A percentile compares a stretch with the other conserved stretches of the same genome.
Conservation (phyloP, 2,113 vertebrate genomes). For the Chionomys nivalis region DNA sequence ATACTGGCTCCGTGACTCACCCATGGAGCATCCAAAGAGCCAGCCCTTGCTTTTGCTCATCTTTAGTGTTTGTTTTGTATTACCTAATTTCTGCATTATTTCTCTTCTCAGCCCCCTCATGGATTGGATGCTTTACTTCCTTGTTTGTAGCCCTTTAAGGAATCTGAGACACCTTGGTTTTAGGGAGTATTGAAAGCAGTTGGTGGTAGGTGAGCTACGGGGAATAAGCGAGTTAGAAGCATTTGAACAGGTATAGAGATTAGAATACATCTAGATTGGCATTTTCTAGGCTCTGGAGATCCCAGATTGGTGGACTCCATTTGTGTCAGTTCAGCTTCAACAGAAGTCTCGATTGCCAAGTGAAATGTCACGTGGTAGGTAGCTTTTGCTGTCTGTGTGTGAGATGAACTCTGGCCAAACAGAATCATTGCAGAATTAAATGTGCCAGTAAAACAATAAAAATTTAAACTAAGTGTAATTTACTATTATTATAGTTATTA, state of each 20-base stretch:
- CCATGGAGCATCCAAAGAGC: background rate
- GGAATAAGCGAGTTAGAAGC: background rate
- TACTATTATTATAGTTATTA: background rate
- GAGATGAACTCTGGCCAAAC: background rate
- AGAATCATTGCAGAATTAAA: slow-evolving; percentile 40
- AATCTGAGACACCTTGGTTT: slow-evolving; percentile 25
- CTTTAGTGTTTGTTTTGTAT: background rate
- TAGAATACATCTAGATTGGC: background rate
- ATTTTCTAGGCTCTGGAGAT: slow-evolving; percentile 39
- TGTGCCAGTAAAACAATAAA: background rate
- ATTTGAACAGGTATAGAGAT: background rate
- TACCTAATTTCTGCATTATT: background rate
- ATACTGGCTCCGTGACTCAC: background rate
- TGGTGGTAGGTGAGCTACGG: background rate
- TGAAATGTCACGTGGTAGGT: background rate
- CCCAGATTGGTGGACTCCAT: background rate
- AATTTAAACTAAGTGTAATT: background rate
- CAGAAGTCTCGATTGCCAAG: background rate
- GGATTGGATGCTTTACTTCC: background rate
- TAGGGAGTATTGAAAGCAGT: background rate
- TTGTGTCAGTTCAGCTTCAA: slow-evolving; percentile 10
- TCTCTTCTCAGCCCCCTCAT: background rate
- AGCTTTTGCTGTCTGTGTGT: slow-evolving; percentile 43
- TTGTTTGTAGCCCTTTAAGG: background rate
- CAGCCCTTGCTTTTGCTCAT: background rate